phyloP scores from a whole-genome alignment of 2,113 vertebrate species.

The Scopus umbretta region DNA sequence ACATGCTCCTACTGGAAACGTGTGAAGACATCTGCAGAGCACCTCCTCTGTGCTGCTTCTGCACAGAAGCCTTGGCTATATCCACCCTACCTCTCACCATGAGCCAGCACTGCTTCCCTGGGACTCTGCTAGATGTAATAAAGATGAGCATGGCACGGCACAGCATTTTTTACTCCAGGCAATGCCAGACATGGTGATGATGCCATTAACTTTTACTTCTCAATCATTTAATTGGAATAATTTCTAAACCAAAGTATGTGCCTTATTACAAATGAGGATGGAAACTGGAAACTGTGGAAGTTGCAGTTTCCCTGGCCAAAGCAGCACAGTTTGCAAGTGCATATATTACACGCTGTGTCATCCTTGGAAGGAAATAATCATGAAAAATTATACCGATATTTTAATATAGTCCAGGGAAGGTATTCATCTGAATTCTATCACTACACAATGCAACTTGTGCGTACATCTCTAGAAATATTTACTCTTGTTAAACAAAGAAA shows the following conservation, averaged over 20 bases:
- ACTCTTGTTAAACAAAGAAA: constrained; percentile 1
- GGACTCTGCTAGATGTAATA: accelerated
- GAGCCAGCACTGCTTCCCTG: neutral
- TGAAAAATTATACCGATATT: neutral
- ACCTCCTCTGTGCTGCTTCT: neutral
- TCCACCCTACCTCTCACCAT: neutral
- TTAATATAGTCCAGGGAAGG: neutral
- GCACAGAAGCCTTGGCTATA: neutral
- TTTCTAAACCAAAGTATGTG: neutral
- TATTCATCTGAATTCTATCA: neutral
- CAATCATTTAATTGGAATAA: neutral
- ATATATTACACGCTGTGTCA: neutral
- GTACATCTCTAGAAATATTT: neutral
- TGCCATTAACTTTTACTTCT: neutral
- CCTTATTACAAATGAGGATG: neutral
- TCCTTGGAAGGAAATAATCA: neutral
- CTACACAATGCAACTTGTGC: neutral
- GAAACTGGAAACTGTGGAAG: neutral
- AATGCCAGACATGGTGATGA: neutral
- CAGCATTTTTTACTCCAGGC: neutral
- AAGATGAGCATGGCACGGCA: neutral
- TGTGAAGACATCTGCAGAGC: neutral
- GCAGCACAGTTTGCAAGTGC: neutral
- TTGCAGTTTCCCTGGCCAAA: neutral
- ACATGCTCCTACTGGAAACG: neutral